Conservation (phyloP, 2,888 invertebrate species). For the Drosophila engyochracea region DNA sequence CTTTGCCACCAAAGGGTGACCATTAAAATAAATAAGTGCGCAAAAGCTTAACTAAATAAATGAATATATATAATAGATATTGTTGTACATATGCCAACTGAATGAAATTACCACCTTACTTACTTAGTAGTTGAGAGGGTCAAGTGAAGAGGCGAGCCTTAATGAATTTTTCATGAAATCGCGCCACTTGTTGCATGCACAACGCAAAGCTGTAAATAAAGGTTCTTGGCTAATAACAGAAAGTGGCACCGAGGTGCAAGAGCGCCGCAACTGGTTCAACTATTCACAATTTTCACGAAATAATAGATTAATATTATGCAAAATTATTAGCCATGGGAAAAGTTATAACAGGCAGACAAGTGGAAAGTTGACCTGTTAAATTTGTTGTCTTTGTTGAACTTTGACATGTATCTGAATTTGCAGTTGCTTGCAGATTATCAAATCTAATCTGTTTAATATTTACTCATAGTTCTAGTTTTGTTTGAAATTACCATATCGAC, state of each 20-base stretch:
- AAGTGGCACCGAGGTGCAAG: background rate
- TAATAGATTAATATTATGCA: background rate
- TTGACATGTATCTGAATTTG: background rate
- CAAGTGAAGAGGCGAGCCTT: conserved; percentile 8
- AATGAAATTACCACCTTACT: conserved; percentile 26
- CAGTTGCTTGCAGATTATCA: background rate
- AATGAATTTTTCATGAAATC: conserved; percentile 27
- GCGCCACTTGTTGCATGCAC: conserved; percentile 32
- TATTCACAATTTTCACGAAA: background rate
- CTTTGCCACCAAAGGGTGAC: conserved; percentile 53
- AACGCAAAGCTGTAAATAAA: background rate
- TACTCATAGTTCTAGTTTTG: background rate
- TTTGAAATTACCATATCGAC: background rate
- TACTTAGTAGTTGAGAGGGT: conserved; percentile 26
- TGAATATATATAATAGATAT: conserved; percentile 22
- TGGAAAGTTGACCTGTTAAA: background rate
- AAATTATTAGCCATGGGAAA: background rate
- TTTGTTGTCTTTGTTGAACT: background rate
- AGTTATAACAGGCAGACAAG: background rate
- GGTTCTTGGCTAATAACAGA: conserved; percentile 8
- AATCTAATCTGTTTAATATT: background rate
- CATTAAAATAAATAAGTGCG: conserved; percentile 39
- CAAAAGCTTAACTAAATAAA: conserved; percentile 38
- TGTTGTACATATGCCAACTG: conserved; percentile 16
- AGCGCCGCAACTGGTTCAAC: background rate